Evolutionary conservation across 92 coral and sea anemone species (phyloP).

Genomic region (Parazoanthus swiftii): DNA sequence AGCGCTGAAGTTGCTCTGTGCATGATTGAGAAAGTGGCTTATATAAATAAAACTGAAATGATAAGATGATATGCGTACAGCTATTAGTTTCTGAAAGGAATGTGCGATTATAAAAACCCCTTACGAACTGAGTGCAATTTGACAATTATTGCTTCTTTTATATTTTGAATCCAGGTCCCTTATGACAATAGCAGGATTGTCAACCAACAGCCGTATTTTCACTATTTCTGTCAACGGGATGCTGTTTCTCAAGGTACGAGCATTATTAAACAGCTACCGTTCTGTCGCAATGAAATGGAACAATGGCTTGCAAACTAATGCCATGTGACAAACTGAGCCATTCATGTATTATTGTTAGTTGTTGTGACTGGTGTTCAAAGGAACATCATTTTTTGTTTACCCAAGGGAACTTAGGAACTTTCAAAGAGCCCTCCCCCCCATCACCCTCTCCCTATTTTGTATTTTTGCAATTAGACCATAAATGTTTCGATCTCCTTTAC

Average conservation of each 20-base stretch:
- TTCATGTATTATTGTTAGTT: too few species aligned
- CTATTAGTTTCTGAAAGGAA: not conserved
- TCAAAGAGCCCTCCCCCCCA: too few species aligned
- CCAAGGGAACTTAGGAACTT: too few species aligned
- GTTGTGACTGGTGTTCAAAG: too few species aligned
- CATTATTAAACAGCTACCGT: too few species aligned
- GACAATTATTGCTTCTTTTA: not conserved
- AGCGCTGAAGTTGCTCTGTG: too few species aligned
- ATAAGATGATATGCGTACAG: not conserved
- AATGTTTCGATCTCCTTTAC: too few species aligned
- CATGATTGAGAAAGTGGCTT: too few species aligned
- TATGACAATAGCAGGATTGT: conserved; percentile 82
- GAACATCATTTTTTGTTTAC: too few species aligned
- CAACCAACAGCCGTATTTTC: conserved; percentile 88
- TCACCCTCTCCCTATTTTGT: too few species aligned
- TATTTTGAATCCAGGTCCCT: conserved; percentile 64
- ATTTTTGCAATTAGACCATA: too few species aligned
- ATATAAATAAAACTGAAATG: not conserved
- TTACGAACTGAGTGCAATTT: not conserved
- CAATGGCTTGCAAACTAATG: not conserved
- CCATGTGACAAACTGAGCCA: not conserved
- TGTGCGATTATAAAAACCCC: not conserved
- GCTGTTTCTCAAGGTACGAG: conserved; percentile 77
- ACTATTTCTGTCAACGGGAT: conserved; percentile 85
- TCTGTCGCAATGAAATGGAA: not conserved